A percentile compares a stretch with the other conserved stretches of the same genome.
phyloP scores from a whole-genome alignment of 2,113 vertebrate genomes.

The Heterotilapia buettikoferi region DNA sequence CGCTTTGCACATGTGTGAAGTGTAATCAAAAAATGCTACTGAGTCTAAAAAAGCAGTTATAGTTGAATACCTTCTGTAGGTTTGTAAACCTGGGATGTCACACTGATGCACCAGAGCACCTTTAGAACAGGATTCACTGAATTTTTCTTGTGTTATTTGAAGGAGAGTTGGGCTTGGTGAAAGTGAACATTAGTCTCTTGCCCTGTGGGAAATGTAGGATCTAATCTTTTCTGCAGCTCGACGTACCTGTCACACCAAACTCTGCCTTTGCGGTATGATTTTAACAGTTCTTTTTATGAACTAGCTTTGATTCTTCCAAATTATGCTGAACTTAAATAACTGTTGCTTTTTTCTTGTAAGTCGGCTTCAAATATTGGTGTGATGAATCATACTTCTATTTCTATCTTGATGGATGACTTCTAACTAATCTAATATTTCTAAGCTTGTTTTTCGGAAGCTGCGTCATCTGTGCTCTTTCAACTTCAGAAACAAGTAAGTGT shows the following conservation, averaged over 20 bases:
- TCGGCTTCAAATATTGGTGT: neutral
- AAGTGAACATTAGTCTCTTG: neutral
- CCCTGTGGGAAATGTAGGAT: neutral
- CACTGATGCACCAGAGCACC: neutral
- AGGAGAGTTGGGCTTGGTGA: neutral
- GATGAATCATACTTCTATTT: neutral
- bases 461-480: neutral
- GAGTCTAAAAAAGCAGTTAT: neutral
- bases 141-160: neutral
- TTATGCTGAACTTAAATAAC: neutral
- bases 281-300: neutral
- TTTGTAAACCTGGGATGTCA: neutral
- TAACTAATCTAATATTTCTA: neutral
- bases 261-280: neutral
- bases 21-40: neutral
- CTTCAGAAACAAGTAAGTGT: neutral
- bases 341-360: neutral
- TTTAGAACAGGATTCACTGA: neutral
- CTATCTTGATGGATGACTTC: neutral
- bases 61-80: neutral
- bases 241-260: neutral
- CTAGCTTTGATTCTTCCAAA: neutral
- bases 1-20: neutral
- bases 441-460: neutral
- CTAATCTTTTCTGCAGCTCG: neutral